Evolutionary conservation across 2,113 vertebrate genomes (phyloP), one percentile per base, ranked within the genome.

Genomic region (Terrapene triunguis): DNA sequence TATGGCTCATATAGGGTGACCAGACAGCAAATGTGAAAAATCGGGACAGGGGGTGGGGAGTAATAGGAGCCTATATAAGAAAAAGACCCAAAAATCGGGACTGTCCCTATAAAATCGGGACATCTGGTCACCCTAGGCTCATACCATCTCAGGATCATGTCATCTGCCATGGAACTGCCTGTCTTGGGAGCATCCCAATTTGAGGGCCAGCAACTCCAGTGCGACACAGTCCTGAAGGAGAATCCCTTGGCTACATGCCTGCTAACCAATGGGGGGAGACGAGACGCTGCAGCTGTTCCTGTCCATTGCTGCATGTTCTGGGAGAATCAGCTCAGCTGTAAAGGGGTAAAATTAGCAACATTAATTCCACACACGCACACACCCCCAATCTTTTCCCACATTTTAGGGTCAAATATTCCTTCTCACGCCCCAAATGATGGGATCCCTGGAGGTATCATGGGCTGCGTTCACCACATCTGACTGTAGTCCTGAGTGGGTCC

Each of bases 261-360:
- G 8, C 55, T 79, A 42, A 65, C n/a, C 12, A 65, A 6, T 0
- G 0, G 59, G 50, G 13, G 78, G 42, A 84, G 5, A 50, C 76
- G 50, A 87, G 6, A 35, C 62, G 38, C 84, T 76, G 55, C 86
- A 32, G 76, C 80, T 87, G 88, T 59, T 87, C 81, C 59, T 57
- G 50, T 9, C 89, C 8, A 5, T 27, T 69, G 4, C 10, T 44
- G 10, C 16, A 24, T 17, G 5, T 11, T 82, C 65, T 8, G 44
- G 82, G 74, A 32, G 65, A 78, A 13, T 2, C 1, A 53, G 8
- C 55, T 55, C 2, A 0, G 5, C 1, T 62, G 6, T 16, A 78
- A 76, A 83, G n/a, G 24, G 5, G 24, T 32, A 76, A 55, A 85
- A 82, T 82, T 1, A 85, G 35, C 22, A 82, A 76, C 12, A 44